A percentile compares a stretch with the other conserved stretches of the same genome.
phyloP scores from a whole-genome alignment of 2,797 vertebrate genomes.

The Cynodonichthys magdalenae region DNA sequence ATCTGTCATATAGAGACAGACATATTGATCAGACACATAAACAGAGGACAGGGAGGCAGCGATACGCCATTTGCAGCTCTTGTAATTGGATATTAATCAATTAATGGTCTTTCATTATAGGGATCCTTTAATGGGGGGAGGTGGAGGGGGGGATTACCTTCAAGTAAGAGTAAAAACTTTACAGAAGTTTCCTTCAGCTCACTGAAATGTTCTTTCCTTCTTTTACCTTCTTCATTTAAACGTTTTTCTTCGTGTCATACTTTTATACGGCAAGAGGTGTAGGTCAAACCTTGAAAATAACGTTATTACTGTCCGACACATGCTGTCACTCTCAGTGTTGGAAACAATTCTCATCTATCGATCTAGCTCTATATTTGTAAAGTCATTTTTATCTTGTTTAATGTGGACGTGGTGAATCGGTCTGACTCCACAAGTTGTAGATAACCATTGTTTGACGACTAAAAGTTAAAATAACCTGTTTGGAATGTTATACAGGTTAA shows the following conservation, averaged over 20 bases:
- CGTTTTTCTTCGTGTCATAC: not conserved
- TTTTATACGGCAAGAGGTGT: too few species aligned
- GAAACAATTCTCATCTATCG: too few species aligned
- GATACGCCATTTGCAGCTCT: constrained; percentile 60
- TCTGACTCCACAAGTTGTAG: too few species aligned
- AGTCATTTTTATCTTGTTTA: too few species aligned
- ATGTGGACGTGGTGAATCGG: too few species aligned
- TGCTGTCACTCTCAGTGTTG: too few species aligned
- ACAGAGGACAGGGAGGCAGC: constrained; percentile 56
- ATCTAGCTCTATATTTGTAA: too few species aligned
- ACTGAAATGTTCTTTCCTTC: not conserved
- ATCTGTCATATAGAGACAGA: constrained; percentile 74
- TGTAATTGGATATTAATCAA: constrained; percentile 69
- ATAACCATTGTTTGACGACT: too few species aligned
- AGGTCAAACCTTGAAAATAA: too few species aligned
- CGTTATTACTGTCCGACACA: too few species aligned
- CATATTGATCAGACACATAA: constrained; percentile 72
- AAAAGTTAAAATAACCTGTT: too few species aligned
- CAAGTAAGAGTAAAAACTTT: constrained; percentile 36
- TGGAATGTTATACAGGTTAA: too few species aligned
- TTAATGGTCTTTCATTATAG: constrained; percentile 69
- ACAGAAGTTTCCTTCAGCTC: not conserved
- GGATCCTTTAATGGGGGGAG: constrained; percentile 48
- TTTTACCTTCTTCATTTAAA: not conserved
- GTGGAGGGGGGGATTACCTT: constrained; percentile 39